Conservation (phyloP, 2,888 invertebrate species). For the Geophilus truncorum region DNA sequence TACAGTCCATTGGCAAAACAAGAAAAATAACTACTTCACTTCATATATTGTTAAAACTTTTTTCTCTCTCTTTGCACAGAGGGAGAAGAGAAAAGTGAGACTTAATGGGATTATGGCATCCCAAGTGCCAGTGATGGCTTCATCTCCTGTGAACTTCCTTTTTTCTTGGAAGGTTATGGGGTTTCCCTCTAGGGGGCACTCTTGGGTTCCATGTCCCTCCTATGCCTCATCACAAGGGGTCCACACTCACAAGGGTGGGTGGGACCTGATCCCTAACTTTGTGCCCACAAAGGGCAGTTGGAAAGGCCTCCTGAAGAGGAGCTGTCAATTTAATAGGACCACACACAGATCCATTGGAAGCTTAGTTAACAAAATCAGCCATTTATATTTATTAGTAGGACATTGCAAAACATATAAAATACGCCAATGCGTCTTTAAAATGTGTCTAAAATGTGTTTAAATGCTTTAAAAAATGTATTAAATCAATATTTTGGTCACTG, state of each 20-base stretch:
- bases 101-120: neutral
- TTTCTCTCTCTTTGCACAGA: neutral
- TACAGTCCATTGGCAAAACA: neutral
- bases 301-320: slow-evolving; percentile 9
- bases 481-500: too few species aligned
- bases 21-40: neutral
- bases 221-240: slow-evolving; percentile 15
- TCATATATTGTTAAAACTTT: neutral
- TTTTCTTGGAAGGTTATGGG: neutral
- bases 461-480: too few species aligned
- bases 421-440: too few species aligned
- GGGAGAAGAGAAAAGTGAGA: neutral
- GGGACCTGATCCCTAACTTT: slow-evolving; percentile 12
- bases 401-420: neutral
- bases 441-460: too few species aligned
- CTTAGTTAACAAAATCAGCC: neutral
- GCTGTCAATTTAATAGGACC: slow-evolving; percentile 16
- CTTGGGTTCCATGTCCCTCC: neutral
- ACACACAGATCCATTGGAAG: slow-evolving; percentile 9
- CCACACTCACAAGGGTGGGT: slow-evolving; percentile 20
- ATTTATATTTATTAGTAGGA: neutral
- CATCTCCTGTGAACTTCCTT: slow-evolving; percentile 3
- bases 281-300: slow-evolving; percentile 20
- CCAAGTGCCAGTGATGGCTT: slow-evolving; percentile 13
- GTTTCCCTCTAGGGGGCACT: neutral